phyloP scores from a whole-genome alignment of 2,888 invertebrate species.

The Ditula angustiorana region DNA sequence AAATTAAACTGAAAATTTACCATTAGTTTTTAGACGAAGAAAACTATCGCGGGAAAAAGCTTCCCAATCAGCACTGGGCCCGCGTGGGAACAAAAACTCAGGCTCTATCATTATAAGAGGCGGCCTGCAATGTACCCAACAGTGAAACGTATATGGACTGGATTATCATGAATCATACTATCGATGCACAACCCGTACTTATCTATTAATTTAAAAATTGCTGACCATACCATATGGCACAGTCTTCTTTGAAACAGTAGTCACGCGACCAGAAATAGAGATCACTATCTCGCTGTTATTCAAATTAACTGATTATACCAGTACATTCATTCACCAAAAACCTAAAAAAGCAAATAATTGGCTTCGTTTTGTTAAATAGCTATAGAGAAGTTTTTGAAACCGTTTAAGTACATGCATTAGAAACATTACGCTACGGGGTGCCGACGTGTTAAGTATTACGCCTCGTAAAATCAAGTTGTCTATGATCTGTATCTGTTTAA shows the following conservation, averaged over 20 bases:
- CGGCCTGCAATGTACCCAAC: too few species aligned
- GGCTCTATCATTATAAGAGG: too few species aligned
- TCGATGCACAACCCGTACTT: neutral
- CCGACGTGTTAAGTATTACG: neutral
- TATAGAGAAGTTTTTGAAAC: neutral
- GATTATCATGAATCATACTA: too few species aligned
- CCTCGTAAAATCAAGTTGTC: too few species aligned
- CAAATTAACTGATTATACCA: neutral
- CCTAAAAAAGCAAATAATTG: neutral
- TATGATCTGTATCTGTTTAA: neutral
- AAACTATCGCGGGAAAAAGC: too few species aligned
- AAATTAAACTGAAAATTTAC: too few species aligned
- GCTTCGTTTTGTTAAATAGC: neutral
- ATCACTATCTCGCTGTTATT: conserved; percentile 10
- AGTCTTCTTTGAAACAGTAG: neutral
- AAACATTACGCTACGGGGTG: neutral
- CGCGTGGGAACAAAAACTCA: too few species aligned
- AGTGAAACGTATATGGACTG: too few species aligned
- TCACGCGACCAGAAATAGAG: neutral
- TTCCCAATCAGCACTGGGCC: too few species aligned
- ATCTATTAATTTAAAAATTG: neutral
- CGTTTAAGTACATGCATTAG: neutral
- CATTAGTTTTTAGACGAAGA: too few species aligned
- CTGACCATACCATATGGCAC: neutral
- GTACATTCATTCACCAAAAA: neutral